Base-by-base conservation (phyloP, 2,888 invertebrate species). In the Hybos culiciformis region DNA sequence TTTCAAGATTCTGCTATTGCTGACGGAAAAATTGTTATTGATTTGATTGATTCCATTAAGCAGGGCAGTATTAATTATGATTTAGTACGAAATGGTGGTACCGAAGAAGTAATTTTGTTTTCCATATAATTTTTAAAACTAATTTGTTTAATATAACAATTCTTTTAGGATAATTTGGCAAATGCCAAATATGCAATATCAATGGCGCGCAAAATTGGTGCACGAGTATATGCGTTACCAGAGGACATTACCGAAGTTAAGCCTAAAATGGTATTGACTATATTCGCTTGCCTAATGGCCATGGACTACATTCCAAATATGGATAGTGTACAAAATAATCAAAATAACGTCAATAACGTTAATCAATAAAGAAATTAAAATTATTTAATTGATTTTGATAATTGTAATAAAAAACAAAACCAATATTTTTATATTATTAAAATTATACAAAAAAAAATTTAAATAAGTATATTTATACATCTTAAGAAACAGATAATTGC, bases 151-250 rank as follows among this genome's bases (percentile, higher is more conserved):
- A 14, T 20, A n/a, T 34, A 43, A 37, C 42, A 44, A 33, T 21
- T 29, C 4, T 68, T 71, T 9, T 69, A 96, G 93, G 92, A 92
- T 49, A 86, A 85, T 56, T 71, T 90, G 58, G 90, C 88, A 42
- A 98, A 98, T 71, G 98, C 98, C n/a, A 97, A 97, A 62, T 98
- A 97, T 70, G 97, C 97, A 44, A 88, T 98, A 55, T 93, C 96
- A 1, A 88, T 93, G 84, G 96, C 96, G 7, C 77, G 98, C 38
- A 96, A 96, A 59, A 88, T 90, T 58, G 98, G 98, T 50, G 97
- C 96, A 39, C 78, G 93, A 46, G 93, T 98, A 15, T 98, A 98
- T 69, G 98, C 98, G 7, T 72, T 98, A 46, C 97, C 97, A 14
- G 97, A 98, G 67, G 97, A 98, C 71, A 96, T 98, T 59, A 87